phyloP scores from a whole-genome alignment of 2,113 vertebrate species.

The Oceanodroma tethys region DNA sequence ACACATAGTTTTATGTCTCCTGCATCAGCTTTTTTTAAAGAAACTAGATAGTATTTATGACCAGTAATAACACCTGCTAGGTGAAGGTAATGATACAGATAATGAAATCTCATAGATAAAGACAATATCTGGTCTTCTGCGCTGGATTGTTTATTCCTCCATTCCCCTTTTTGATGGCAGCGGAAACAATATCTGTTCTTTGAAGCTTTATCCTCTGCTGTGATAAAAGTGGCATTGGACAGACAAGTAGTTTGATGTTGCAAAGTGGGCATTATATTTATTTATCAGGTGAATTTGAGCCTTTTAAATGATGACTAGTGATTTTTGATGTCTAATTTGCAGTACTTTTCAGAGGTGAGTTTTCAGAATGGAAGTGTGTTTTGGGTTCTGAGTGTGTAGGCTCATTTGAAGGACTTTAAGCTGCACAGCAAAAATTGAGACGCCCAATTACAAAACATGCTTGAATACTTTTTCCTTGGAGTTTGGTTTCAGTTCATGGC shows the following conservation, averaged over 20 bases:
- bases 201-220: neutral
- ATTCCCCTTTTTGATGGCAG: neutral
- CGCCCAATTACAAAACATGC: constrained; percentile 1
- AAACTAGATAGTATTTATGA: neutral
- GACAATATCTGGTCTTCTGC: neutral
- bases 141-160: neutral
- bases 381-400: neutral
- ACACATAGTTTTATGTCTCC: neutral
- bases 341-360: neutral
- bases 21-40: neutral
- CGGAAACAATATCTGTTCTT: neutral
- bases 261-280: neutral
- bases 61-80: neutral
- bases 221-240: neutral
- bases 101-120: neutral
- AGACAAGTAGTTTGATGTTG: neutral
- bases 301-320: neutral
- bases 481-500: constrained; percentile 25
- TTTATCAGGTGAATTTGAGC: neutral
- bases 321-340: neutral
- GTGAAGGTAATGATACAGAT: neutral
- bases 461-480: constrained; percentile 8
- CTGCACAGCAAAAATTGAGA: neutral
- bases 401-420: neutral
- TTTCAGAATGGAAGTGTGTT: neutral